A percentile compares a stretch with the other conserved stretches of the same genome.
These are phyloP conservation scores for Hippopotamus amphibius DNA, from an alignment of 2,113 vertebrate species.

Conservation along the genomic window DNA sequence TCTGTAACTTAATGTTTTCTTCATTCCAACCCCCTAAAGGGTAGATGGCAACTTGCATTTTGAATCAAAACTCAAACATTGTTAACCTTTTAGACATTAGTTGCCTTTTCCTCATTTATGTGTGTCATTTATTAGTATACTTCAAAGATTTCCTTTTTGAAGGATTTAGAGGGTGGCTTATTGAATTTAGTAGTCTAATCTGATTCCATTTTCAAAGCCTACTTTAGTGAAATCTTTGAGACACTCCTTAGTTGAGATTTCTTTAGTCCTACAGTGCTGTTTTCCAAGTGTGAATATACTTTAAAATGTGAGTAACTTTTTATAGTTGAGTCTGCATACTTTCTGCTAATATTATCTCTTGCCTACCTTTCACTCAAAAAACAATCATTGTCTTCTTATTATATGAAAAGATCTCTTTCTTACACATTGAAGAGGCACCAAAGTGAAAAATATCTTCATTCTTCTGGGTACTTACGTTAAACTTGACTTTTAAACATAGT, in stretches of 20 bases:
- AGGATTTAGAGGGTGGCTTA: neutral
- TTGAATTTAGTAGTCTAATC: neutral
- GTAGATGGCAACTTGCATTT: neutral
- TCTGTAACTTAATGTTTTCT: neutral
- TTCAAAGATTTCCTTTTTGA: conserved; percentile 47
- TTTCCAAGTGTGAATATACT: conserved; percentile 31
- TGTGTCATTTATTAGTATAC: neutral
- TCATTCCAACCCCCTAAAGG: neutral
- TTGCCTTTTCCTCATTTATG: conserved; percentile 42
- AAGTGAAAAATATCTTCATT: neutral
- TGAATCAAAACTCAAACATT: neutral
- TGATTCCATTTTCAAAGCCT: conserved; percentile 30
- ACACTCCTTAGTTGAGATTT: conserved; percentile 45
- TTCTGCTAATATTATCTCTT: conserved; percentile 29
- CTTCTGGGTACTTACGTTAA: neutral
- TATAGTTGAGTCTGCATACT: neutral
- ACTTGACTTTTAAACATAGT: neutral
- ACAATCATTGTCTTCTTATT: neutral
- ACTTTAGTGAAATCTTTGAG: conserved; percentile 43
- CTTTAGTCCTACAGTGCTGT: neutral
- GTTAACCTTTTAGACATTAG: conserved; percentile 49
- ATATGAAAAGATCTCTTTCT: neutral
- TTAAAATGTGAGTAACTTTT: conserved; percentile 23
- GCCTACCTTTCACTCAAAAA: neutral
- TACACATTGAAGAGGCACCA: neutral